Percentiles rank a stretch among this genome's conserved stretches.
Conservation (phyloP, 2,888 invertebrate species). For the Alcis repandata region DNA sequence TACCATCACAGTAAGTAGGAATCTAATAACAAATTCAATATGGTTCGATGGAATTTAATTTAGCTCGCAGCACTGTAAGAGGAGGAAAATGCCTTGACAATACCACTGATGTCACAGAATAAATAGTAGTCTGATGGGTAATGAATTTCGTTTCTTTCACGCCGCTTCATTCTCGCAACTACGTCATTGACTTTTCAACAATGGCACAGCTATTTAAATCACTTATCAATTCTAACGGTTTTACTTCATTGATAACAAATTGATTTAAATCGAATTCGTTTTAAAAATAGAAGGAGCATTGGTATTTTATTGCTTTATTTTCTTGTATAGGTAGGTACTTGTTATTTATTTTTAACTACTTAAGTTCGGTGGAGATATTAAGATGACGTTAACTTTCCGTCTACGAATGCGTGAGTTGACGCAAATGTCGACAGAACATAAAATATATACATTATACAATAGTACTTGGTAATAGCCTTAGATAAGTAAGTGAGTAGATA, state of each 20-base stretch:
- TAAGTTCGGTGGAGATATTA: too few species aligned
- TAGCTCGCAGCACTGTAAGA: slow-evolving; percentile 8
- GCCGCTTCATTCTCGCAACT: slow-evolving; percentile 1
- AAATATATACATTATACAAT: slow-evolving; percentile 8
- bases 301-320: background rate
- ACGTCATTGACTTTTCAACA: slow-evolving; percentile 19
- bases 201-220: slow-evolving; percentile 19
- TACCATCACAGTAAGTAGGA: slow-evolving; percentile 12
- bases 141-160: slow-evolving; percentile 22
- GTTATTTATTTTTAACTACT: background rate
- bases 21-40: slow-evolving; percentile 28
- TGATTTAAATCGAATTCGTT: slow-evolving; percentile 22
- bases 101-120: slow-evolving; percentile 9
- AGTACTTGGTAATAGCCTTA: slow-evolving; percentile 38
- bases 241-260: slow-evolving; percentile 8
- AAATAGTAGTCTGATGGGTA: slow-evolving; percentile 23
- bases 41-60: slow-evolving; percentile 33
- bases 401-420: background rate
- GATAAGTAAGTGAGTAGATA: slow-evolving; percentile 38
- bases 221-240: slow-evolving; percentile 22
- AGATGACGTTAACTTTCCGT: background rate
- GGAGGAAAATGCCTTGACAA: slow-evolving; percentile 30
- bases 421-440: slow-evolving; percentile 13
- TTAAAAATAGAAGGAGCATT: background rate
- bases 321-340: too few species aligned